Base-by-base conservation (phyloP, 2,888 invertebrate species). In the Arge pagana region DNA sequence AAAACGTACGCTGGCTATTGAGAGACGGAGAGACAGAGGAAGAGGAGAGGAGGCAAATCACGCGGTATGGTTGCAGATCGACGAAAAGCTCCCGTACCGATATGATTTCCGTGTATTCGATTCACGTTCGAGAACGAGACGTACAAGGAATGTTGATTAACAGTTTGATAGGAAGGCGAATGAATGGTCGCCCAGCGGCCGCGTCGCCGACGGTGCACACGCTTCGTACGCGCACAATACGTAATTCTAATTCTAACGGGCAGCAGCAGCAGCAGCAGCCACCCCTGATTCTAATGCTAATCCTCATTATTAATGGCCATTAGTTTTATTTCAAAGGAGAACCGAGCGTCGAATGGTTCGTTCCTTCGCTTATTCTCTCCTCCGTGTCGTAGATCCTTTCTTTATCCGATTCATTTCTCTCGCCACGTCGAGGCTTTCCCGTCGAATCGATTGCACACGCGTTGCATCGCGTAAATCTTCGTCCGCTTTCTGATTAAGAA, bases 221-320 rank as follows among this genome's bases (percentile, higher is more conserved):
- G 60, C 58, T n/a, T 21, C 15, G 7, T 16, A 16, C 10, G 28
- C 45, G 33, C 33, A 59, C 57, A 62, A 62, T 64, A 52, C 61
- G 60, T 57, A 61, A 69, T 67, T 67, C 64, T 63, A 66, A 69
- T 66, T 66, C 63, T 63, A 66, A 68, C 65, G 60, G 63, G 33
- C 23, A 45, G 35, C 45, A 45, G 45, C 33, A 15, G 33, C 56
- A 42, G 58, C 53, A 13, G 30, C 49, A 37, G 15, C 50, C 56
- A 57, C 55, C 59, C 59, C 59, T 41, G 52, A 53, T 56, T 51
- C 55, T 24, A 26, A 30, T 45, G 33, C 68, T 74, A 73, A 76
- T 74, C 69, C 73, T 71, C 73, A 74, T 76, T 75, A 74, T 71
- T 65, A 62, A 68, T 62, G 67, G 66, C 70, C 70, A 74, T 76